These are phyloP conservation scores for Falcunculus frontatus DNA, from an alignment of 2,113 vertebrate species.

Conservation along the genomic window DNA sequence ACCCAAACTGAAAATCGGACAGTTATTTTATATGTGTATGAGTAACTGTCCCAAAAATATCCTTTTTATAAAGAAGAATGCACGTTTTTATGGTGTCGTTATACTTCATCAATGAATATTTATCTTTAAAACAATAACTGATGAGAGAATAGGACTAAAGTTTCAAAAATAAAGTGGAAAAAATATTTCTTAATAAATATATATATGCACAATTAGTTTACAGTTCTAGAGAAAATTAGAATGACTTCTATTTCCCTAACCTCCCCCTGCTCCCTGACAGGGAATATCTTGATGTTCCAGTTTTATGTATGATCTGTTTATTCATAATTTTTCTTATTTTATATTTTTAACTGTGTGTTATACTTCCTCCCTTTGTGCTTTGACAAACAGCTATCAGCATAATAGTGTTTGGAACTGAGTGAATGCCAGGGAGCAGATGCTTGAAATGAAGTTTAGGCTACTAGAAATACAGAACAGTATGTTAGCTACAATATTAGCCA, in stretches of 20 bases:
- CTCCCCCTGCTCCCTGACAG: neutral
- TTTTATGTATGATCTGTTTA: constrained; percentile 27
- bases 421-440: constrained; percentile 27
- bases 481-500: neutral
- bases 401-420: constrained; percentile 12
- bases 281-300: neutral
- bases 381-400: constrained; percentile 47
- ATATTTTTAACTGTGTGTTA: neutral
- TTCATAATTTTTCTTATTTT: constrained; percentile 27
- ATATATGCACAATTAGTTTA: neutral
- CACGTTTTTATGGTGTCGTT: neutral
- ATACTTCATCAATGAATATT: neutral
- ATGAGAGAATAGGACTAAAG: neutral
- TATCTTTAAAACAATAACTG: constrained; percentile 19
- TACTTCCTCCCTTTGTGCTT: constrained; percentile 32
- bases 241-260: neutral
- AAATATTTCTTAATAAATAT: neutral
- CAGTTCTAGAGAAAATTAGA: neutral
- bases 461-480: neutral
- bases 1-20: neutral
- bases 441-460: constrained; percentile 32
- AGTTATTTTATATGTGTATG: neutral
- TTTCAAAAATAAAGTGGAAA: neutral
- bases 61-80: neutral
- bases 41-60: neutral